Evolutionary conservation across 1,140 invertebrate genomes (phyloP).

Genomic region (Colletes gigas): DNA sequence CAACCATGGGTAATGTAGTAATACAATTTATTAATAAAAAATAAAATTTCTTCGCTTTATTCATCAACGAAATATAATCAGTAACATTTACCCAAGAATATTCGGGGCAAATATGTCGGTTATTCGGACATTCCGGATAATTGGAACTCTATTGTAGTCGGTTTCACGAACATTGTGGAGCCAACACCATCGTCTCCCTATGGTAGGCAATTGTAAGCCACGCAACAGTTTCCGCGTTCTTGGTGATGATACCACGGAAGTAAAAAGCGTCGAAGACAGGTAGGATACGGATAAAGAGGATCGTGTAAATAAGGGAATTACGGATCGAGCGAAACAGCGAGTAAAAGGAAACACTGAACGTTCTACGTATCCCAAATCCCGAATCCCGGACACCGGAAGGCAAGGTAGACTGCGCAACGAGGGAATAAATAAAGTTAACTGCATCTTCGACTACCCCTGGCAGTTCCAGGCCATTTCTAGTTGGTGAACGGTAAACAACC

Average conservation of each 20-base stretch:
- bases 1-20: no score
- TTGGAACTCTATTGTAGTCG: no score
- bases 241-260: not conserved
- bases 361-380: slow-evolving; percentile 13
- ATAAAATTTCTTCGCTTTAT: no score
- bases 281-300: not conserved
- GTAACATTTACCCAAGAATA: no score
- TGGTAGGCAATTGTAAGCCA: not conserved
- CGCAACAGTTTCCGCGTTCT: not conserved
- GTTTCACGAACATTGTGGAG: no score
- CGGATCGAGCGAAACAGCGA: not conserved
- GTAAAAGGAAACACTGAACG: slow-evolving; percentile 15
- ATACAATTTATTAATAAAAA: no score
- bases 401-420: slow-evolving; percentile 43
- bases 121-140: no score
- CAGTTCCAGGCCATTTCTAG: slow-evolving; percentile 48
- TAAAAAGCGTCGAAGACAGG: not conserved
- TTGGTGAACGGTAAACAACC: slow-evolving; percentile 37
- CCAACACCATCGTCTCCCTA: no score
- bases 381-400: slow-evolving; percentile 4
- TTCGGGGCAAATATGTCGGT: no score
- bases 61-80: no score
- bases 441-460: slow-evolving; percentile 27
- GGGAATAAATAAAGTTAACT: slow-evolving; percentile 51
- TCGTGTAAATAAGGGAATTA: slow-evolving; percentile 10